These are phyloP conservation scores for Acanthosoma haemorrhoidale DNA, from an alignment of 2,888 invertebrate species.

Conservation along the genomic window DNA sequence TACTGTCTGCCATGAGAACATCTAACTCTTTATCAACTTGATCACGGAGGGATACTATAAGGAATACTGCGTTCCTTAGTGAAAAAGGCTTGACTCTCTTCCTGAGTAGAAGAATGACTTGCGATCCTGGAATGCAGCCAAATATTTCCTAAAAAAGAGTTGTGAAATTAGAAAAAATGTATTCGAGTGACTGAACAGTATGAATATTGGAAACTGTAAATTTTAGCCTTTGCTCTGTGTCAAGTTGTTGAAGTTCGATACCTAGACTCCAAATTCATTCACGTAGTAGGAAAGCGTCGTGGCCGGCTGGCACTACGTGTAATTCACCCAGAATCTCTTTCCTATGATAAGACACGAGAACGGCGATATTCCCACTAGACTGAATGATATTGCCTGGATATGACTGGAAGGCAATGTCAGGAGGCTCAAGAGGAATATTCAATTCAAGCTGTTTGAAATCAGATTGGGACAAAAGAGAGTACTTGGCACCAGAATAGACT, in stretches of 20 bases:
- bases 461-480: background rate
- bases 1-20: background rate
- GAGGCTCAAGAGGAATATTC: background rate
- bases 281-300: too few relatives aligned
- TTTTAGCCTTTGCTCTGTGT: too few relatives aligned
- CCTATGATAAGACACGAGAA: too few relatives aligned
- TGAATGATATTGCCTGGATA: background rate
- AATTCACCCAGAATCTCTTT: too few relatives aligned
- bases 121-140: background rate
- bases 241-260: too few relatives aligned
- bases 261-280: too few relatives aligned
- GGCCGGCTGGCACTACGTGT: too few relatives aligned
- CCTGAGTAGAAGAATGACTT: background rate
- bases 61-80: background rate
- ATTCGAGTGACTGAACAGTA: too few relatives aligned
- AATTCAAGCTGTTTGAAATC: background rate
- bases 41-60: background rate
- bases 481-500: background rate
- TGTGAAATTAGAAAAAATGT: background rate
- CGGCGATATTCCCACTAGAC: too few relatives aligned
- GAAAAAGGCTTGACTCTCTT: background rate
- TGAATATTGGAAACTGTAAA: too few relatives aligned
- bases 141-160: background rate
- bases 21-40: background rate
- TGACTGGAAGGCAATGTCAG: background rate